A percentile compares a stretch with the other conserved stretches of the same genome.
phyloP scores from a whole-genome alignment of 2,797 vertebrate species.

The Sardinella longiceps region DNA sequence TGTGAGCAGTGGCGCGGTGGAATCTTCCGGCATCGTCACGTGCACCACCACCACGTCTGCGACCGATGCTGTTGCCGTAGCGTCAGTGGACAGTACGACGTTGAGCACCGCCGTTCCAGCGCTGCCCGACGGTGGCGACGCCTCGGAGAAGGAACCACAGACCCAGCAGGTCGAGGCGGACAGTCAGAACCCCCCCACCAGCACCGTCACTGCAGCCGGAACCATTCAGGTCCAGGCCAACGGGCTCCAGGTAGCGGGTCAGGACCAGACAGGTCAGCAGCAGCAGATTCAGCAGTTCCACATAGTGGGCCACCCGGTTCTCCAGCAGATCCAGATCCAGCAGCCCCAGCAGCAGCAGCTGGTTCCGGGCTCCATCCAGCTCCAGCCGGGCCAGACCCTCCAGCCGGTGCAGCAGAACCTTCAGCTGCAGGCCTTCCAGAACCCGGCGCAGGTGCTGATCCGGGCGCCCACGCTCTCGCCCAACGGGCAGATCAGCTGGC shows the following conservation, averaged over 20 bases:
- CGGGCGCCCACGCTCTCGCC: constrained; percentile 94
- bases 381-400: constrained; percentile 92
- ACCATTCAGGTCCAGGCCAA: constrained; percentile 81
- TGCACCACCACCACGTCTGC: constrained; percentile 73
- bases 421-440: constrained; percentile 90
- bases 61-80: constrained; percentile 76
- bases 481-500: constrained; percentile 97
- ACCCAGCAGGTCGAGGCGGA: constrained; percentile 74
- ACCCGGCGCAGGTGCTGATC: constrained; percentile 94
- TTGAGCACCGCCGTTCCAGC: constrained; percentile 70
- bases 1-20: constrained; percentile 77
- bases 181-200: constrained; percentile 69
- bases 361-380: constrained; percentile 75
- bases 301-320: constrained; percentile 91
- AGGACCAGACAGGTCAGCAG: constrained; percentile 76
- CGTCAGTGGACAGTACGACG: constrained; percentile 81
- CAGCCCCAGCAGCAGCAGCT: constrained; percentile 80
- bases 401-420: constrained; percentile 90
- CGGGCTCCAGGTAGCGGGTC: constrained; percentile 81
- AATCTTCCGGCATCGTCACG: constrained; percentile 77
- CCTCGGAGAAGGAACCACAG: constrained; percentile 74
- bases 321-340: constrained; percentile 94
- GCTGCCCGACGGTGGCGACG: constrained; percentile 35
- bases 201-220: not conserved
- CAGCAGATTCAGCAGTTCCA: constrained; percentile 91